A percentile compares a stretch with the other conserved stretches of the same genome.
These are phyloP conservation scores for Albula glossodonta DNA, from an alignment of 2,113 vertebrate species.

Conservation along the genomic window DNA sequence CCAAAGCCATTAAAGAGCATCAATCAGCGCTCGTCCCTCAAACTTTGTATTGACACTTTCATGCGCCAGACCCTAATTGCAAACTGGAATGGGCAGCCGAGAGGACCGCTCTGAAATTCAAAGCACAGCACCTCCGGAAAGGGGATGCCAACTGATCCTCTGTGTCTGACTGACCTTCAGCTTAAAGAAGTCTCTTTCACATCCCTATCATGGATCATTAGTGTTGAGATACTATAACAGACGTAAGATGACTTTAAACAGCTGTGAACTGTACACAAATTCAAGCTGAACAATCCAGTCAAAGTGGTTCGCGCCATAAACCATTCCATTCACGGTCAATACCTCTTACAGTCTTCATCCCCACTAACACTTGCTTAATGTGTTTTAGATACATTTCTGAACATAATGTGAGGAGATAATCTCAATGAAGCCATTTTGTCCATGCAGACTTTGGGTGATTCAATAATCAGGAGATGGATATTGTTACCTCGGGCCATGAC, in stretches of 20 bases:
- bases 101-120: constrained; percentile 50
- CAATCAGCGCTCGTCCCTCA: constrained; percentile 43
- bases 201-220: constrained; percentile 57
- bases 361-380: not conserved
- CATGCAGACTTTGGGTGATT: not conserved
- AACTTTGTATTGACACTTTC: constrained; percentile 40
- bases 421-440: not conserved
- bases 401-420: not conserved
- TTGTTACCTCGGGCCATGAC: not conserved
- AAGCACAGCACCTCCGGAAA: constrained; percentile 34
- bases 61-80: constrained; percentile 47
- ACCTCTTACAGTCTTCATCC: not conserved
- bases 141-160: constrained; percentile 39
- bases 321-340: not conserved
- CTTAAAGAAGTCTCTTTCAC: constrained; percentile 42
- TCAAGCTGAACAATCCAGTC: not conserved
- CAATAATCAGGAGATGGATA: not conserved
- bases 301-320: not conserved
- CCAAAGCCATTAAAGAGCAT: constrained; percentile 31
- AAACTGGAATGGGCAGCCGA: constrained; percentile 34
- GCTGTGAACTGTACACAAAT: constrained; percentile 30
- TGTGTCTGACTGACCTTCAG: constrained; percentile 64
- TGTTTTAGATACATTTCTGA: not conserved
- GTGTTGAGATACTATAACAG: constrained; percentile 31
- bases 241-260: constrained; percentile 38